Conservation (phyloP, 2,113 vertebrate species). For the Brachyistius frenatus region DNA sequence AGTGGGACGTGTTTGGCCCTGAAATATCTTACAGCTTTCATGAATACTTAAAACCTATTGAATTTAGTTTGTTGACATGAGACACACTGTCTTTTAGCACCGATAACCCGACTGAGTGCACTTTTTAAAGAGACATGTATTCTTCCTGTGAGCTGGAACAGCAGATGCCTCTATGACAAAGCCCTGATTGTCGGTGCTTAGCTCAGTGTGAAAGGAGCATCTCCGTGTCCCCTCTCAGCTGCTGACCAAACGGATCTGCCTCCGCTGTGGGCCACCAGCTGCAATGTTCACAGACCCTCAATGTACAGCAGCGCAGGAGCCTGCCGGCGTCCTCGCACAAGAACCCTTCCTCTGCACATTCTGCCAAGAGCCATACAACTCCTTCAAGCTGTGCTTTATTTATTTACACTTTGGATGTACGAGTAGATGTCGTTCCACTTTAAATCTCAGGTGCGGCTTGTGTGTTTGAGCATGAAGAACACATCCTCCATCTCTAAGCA, state of each 20-base stretch:
- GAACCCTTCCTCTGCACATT: conserved; percentile 1
- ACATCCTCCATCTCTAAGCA: conserved; percentile 61
- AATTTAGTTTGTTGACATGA: conserved; percentile 37
- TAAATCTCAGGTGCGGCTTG: conserved; percentile 40
- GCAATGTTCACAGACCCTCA: conserved; percentile 47
- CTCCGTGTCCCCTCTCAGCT: conserved; percentile 64
- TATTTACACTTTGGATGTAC: conserved; percentile 45
- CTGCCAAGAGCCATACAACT: conserved; percentile 13
- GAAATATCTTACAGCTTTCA: no score
- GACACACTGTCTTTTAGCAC: conserved; percentile 35
- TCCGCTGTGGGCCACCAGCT: conserved; percentile 33
- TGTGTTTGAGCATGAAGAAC: conserved; percentile 51
- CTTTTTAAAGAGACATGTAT: conserved; percentile 46
- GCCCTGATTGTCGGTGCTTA: conserved; percentile 74
- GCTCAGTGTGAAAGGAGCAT: conserved; percentile 76
- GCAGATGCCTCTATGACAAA: conserved; percentile 69
- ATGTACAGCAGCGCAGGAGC: conserved; percentile 22
- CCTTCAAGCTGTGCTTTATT: conserved; percentile 40
- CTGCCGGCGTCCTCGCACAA: conserved; percentile 9
- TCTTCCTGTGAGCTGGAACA: conserved; percentile 63
- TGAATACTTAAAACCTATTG: no score
- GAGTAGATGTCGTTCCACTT: conserved; percentile 28
- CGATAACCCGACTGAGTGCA: conserved; percentile 54
- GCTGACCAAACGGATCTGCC: conserved; percentile 70
- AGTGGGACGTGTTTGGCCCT: no score